Evolutionary conservation across 2,113 vertebrate species (phyloP).

Genomic region (Halichoerus grypus): DNA sequence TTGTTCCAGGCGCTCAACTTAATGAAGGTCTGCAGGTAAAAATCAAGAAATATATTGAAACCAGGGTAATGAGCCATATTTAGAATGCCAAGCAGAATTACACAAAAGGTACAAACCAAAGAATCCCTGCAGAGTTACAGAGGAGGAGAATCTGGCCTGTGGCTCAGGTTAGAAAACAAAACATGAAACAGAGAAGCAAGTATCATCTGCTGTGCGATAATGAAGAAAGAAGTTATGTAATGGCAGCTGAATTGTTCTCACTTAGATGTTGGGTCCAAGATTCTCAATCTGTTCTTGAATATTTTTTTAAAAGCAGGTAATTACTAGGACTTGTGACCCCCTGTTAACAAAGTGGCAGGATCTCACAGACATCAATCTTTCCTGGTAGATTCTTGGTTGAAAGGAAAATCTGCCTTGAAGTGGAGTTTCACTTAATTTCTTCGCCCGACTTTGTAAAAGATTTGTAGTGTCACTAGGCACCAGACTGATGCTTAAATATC

Average conservation of each 20-base stretch:
- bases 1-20: background rate
- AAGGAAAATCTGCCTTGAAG: background rate
- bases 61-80: conserved; percentile 42
- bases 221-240: conserved; percentile 51
- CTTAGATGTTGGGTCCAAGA: conserved; percentile 32
- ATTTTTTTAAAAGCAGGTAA: conserved; percentile 50
- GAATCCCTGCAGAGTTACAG: conserved; percentile 59
- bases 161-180: conserved; percentile 73
- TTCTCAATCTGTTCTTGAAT: conserved; percentile 51
- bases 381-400: conserved; percentile 11
- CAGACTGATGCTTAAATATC: conserved; percentile 41
- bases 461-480: conserved; percentile 4
- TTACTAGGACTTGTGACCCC: conserved; percentile 7
- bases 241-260: conserved; percentile 51
- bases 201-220: conserved; percentile 67
- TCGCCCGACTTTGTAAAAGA: conserved; percentile 39
- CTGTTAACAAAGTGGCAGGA: background rate
- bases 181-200: conserved; percentile 71
- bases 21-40: background rate
- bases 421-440: conserved; percentile 49
- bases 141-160: conserved; percentile 67
- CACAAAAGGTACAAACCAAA: conserved; percentile 64
- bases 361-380: background rate
- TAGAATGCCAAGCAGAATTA: conserved; percentile 57
- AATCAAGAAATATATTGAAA: conserved; percentile 51